Base-by-base conservation (phyloP, 2,888 invertebrate species). In the Thelaira solivaga region DNA sequence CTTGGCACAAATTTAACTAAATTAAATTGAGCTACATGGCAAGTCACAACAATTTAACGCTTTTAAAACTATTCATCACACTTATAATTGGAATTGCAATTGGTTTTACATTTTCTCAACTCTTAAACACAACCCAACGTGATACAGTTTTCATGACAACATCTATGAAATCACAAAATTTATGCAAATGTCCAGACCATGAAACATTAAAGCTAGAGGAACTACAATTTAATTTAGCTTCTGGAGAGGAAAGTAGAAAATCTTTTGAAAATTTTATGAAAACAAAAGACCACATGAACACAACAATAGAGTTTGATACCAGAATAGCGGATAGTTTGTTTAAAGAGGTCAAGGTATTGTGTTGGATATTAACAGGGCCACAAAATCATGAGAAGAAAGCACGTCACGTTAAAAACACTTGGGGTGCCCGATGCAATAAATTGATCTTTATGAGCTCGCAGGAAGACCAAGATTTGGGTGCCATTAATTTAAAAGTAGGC, bases 311-410 rank as follows among this genome's bases (percentile, higher is more conserved):
- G 18, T n/a, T 80, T 31, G 65, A 82, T 57, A 80, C 64, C 5
- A 74, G 90, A 0, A 85, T 95, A 2, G 96, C 96, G 0, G 90
- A 92, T 77, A 91, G 92, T 78, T 89, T 97, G 78, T 90, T 92
- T 7, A 90, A 92, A 78, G 93, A 93, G 83, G 94, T 98, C 29
- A 91, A 95, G 62, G 93, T 99, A 76, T 90, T 99, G 1, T 99
- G 98, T 88, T 98, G 98, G 97, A 91, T 99, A 36, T 95, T 98
- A 94, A 98, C 98, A 0, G 94, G 93, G 74, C 97, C 98, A 0
- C 90, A 90, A 31, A 97, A 96, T 88, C 97, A 98, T 85, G 91
- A 94, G 83, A 93, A 91, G 80, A 95, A 95, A 86, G 97, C 97
- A 0, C 91, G 91, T 18, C 97, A 98, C 85, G 96, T 98, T 4